phyloP scores from a whole-genome alignment of 2,113 vertebrate genomes.

The Otocyon megalotis region DNA sequence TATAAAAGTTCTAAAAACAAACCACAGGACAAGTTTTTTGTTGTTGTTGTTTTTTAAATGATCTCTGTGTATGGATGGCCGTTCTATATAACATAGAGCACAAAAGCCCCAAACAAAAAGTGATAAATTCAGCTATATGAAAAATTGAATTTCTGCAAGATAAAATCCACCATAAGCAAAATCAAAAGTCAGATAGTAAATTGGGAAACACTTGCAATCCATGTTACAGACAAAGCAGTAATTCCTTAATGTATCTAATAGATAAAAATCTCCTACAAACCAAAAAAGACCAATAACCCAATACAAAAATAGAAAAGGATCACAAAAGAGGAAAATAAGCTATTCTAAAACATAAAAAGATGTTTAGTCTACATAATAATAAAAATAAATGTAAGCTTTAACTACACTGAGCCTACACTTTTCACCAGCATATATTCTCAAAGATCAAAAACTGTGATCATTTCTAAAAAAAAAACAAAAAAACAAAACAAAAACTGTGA shows the following conservation, averaged over 20 bases:
- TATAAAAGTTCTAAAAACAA: neutral
- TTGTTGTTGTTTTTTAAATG: constrained; percentile 5
- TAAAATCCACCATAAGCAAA: constrained; percentile 39
- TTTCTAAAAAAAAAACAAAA: no score
- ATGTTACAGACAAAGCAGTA: neutral
- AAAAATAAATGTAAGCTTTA: constrained; percentile 31
- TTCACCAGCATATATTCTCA: neutral
- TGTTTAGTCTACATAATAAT: neutral
- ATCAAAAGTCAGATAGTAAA: constrained; percentile 28
- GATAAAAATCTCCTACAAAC: constrained; percentile 38
- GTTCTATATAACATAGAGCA: neutral
- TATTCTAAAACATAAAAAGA: constrained; percentile 55
- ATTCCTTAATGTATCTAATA: constrained; percentile 41
- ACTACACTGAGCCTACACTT: neutral
- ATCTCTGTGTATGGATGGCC: neutral
- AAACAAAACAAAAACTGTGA: neutral
- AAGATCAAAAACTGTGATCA: constrained; percentile 5
- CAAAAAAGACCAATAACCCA: constrained; percentile 15
- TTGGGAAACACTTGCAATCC: neutral
- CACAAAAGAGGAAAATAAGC: constrained; percentile 33
- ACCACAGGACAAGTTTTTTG: neutral
- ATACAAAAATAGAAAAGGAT: constrained; percentile 49
- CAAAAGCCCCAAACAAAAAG: neutral
- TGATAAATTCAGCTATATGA: constrained; percentile 1
- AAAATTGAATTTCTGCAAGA: constrained; percentile 16